Evolutionary conservation across 2,797 vertebrate species (phyloP).

Genomic region (Poecilia picta): DNA sequence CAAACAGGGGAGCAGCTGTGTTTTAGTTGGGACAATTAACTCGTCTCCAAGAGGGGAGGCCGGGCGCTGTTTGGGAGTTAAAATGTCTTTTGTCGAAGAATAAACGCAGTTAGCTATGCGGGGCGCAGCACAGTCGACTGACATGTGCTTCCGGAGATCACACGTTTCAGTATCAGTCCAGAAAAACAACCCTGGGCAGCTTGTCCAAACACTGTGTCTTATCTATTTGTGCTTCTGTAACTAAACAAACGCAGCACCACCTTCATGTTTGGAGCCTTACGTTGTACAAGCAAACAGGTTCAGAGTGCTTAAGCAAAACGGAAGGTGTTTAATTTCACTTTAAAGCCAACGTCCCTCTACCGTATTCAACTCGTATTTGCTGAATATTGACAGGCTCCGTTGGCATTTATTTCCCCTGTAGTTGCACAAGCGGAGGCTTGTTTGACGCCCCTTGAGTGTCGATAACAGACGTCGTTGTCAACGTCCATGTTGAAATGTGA

Average conservation of each 20-base stretch:
- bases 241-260: background rate
- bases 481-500: constrained; percentile 65
- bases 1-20: rapidly evolving
- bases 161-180: constrained; percentile 54
- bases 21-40: too few species aligned
- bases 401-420: background rate
- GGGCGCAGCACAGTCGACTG: constrained; percentile 60
- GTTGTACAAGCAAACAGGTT: constrained; percentile 25
- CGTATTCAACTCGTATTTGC: background rate
- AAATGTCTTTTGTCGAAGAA: background rate
- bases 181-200: constrained; percentile 32
- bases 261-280: background rate
- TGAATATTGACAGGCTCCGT: background rate
- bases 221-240: background rate
- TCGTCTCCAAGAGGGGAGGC: rapidly evolving
- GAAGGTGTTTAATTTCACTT: constrained; percentile 11
- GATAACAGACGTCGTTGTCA: constrained; percentile 2
- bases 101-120: constrained; percentile 50
- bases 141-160: constrained; percentile 79
- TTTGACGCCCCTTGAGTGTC: background rate
- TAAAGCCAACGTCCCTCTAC: background rate
- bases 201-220: background rate
- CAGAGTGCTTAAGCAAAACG: constrained; percentile 16
- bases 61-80: background rate
- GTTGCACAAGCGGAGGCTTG: background rate